A percentile compares a stretch with the other conserved stretches of the same genome.
phyloP scores from a whole-genome alignment of 1,140 invertebrate species.

The Zophobas morio region DNA sequence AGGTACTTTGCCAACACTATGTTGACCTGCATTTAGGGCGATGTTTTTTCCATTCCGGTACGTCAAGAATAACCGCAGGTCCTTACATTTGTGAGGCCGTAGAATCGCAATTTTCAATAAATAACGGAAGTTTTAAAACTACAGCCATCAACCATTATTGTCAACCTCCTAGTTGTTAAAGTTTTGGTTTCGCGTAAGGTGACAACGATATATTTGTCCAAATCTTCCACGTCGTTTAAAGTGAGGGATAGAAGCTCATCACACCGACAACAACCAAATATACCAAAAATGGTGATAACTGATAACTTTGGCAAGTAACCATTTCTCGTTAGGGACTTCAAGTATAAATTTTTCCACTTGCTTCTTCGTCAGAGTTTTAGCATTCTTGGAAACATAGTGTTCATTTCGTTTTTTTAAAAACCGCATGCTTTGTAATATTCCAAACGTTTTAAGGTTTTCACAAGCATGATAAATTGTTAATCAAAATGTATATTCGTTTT shows the following conservation, averaged over 20 bases:
- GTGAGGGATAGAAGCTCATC: neutral
- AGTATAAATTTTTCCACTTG: neutral
- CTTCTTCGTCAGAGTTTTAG: neutral
- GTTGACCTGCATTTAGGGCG: neutral
- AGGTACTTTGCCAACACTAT: neutral
- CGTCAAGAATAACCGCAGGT: neutral
- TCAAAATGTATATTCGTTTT: too few relatives aligned
- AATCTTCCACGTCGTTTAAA: neutral
- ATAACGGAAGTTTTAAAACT: constrained; percentile 5
- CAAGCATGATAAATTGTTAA: too few relatives aligned
- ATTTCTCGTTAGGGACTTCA: neutral
- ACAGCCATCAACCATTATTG: neutral
- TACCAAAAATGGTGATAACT: neutral
- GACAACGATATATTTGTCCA: constrained; percentile 1
- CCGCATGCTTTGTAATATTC: too few relatives aligned
- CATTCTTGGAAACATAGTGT: neutral
- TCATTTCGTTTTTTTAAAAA: neutral
- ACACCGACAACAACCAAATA: neutral
- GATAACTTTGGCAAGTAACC: neutral
- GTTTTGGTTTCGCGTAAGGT: constrained; percentile 3
- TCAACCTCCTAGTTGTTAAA: constrained; percentile 1
- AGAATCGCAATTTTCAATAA: neutral
- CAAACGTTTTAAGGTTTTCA: too few relatives aligned
- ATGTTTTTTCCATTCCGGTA: neutral
- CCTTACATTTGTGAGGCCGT: neutral